Conservation (phyloP, 2,888 invertebrate species). For the Stenoptilia bipunctidactyla region DNA sequence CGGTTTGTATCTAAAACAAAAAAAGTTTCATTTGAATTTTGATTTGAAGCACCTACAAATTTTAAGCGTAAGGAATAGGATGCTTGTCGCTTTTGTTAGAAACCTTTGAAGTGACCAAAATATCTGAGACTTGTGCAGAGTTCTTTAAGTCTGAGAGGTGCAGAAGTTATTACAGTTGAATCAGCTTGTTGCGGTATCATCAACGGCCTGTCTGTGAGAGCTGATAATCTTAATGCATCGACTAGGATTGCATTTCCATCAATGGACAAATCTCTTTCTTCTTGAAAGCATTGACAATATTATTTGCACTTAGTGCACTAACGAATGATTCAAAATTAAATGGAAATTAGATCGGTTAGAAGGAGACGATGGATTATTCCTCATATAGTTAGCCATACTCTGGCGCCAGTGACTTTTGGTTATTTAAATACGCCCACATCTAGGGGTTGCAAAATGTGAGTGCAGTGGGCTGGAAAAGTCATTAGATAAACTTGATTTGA, state of each 20-base stretch:
- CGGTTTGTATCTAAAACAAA: too few species aligned
- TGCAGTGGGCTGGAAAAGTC: conserved; percentile 5
- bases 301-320: not conserved
- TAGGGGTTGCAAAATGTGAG: conserved; percentile 1
- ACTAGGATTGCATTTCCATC: not conserved
- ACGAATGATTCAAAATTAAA: not conserved
- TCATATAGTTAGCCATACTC: conserved; percentile 1
- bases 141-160: not conserved
- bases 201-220: not conserved
- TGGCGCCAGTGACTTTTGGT: conserved; percentile 1
- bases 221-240: not conserved
- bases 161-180: not conserved
- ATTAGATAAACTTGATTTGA: conserved; percentile 2
- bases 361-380: conserved; percentile 1
- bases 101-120: not conserved
- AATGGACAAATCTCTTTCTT: not conserved
- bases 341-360: not conserved
- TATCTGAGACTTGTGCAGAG: not conserved
- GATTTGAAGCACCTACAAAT: too few species aligned
- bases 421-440: conserved; percentile 2
- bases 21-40: too few species aligned
- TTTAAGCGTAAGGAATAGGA: too few species aligned
- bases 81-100: not conserved
- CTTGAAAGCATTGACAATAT: not conserved
- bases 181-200: not conserved